Percentiles rank a stretch among this genome's conserved stretches.
phyloP scores from a whole-genome alignment of 2,888 invertebrate species.

The Dioctria linearis region DNA sequence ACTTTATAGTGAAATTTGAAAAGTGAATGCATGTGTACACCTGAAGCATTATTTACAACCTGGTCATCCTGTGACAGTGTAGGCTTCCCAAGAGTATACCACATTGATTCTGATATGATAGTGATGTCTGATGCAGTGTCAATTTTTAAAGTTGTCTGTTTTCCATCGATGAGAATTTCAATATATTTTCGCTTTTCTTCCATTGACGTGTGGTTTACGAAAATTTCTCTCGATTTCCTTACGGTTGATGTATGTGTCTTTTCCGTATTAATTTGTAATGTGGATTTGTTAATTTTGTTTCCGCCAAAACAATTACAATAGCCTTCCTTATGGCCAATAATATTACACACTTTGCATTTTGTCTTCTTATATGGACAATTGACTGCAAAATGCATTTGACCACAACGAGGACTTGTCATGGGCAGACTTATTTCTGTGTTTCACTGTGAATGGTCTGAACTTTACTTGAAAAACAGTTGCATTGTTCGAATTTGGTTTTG shows the following conservation, averaged over 20 bases:
- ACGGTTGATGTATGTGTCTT: background rate
- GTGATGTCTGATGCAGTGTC: constrained; percentile 59
- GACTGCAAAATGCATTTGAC: constrained; percentile 55
- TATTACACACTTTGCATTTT: constrained; percentile 55
- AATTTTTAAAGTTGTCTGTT: constrained; percentile 53
- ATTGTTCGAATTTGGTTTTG: background rate
- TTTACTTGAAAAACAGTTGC: background rate
- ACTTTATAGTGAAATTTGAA: constrained; percentile 55
- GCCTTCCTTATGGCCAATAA: no score
- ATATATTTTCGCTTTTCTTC: constrained; percentile 57
- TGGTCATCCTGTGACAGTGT: constrained; percentile 34
- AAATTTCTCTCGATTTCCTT: constrained; percentile 51
- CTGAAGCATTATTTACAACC: constrained; percentile 58
- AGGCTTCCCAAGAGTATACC: constrained; percentile 48
- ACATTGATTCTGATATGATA: constrained; percentile 56
- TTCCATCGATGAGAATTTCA: constrained; percentile 57
- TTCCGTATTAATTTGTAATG: background rate
- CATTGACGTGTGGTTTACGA: constrained; percentile 48
- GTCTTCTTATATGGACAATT: constrained; percentile 8
- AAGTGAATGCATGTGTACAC: constrained; percentile 53
- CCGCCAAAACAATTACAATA: constrained; percentile 50
- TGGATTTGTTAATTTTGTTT: background rate
- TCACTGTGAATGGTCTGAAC: no score
- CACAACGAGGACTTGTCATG: constrained; percentile 58
- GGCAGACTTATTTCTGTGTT: background rate